phyloP scores from a whole-genome alignment of 2,888 invertebrate genomes.

The Thumatha senex region DNA sequence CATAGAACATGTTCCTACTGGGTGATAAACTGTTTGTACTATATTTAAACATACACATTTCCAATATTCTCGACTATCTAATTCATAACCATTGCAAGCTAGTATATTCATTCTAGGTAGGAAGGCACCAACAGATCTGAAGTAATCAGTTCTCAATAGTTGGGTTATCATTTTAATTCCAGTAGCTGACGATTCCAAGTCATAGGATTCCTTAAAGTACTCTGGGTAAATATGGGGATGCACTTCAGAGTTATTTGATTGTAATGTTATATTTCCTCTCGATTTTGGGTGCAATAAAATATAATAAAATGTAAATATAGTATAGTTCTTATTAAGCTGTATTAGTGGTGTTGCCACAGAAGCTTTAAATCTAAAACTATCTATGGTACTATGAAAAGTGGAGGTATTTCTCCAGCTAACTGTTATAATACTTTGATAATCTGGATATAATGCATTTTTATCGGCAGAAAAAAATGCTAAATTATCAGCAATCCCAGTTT shows the following conservation, averaged over 20 bases:
- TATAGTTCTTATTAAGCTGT: constrained; percentile 45
- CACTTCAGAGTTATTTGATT: too few relatives aligned
- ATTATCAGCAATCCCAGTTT: constrained; percentile 81
- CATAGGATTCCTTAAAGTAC: too few relatives aligned
- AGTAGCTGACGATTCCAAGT: constrained; percentile 6
- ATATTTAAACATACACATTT: constrained; percentile 70
- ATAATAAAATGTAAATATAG: constrained; percentile 56
- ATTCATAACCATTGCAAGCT: constrained; percentile 24
- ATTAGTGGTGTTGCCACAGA: constrained; percentile 40
- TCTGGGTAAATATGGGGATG: too few relatives aligned
- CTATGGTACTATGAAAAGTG: neutral
- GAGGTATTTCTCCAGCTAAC: constrained; percentile 51
- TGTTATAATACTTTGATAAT: constrained; percentile 50
- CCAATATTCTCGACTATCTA: too few relatives aligned
- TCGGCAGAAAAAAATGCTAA: constrained; percentile 43
- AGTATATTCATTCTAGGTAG: constrained; percentile 11
- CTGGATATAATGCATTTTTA: constrained; percentile 48
- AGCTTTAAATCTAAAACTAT: constrained; percentile 38
- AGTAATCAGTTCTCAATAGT: constrained; percentile 9
- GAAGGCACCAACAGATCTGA: constrained; percentile 12
- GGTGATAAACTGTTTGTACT: constrained; percentile 84
- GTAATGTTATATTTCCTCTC: too few relatives aligned
- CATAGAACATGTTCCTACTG: constrained; percentile 86
- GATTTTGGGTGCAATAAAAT: constrained; percentile 76
- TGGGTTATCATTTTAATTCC: constrained; percentile 12